Conservation (phyloP, 2,113 vertebrate species). For the Trachemys scripta region DNA sequence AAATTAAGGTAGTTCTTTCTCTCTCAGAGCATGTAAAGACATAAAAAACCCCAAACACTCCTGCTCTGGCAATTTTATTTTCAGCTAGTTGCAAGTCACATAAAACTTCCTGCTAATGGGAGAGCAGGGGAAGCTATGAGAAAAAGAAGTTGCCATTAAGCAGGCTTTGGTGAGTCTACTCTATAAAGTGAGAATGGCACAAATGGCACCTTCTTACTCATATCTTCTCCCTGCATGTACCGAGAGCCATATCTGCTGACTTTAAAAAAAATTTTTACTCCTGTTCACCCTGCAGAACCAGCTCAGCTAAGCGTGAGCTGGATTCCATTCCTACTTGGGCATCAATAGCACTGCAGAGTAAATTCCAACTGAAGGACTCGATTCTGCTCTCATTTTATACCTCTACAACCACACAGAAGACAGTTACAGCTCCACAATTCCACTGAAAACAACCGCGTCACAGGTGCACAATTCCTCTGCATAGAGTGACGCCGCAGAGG, state of each 20-base stretch:
- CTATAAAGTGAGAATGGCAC: not conserved
- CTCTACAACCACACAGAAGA: not conserved
- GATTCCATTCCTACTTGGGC: not conserved
- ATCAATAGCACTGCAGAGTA: accelerated
- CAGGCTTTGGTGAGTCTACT: not conserved
- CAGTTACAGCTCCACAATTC: not conserved
- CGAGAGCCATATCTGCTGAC: not conserved
- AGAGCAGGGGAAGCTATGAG: accelerated
- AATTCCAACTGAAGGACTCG: not conserved
- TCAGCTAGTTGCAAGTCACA: not conserved
- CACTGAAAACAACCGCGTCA: accelerated
- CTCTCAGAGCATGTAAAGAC: too few species aligned
- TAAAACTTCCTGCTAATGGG: not conserved
- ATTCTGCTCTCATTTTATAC: not conserved
- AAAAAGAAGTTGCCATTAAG: not conserved
- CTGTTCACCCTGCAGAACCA: accelerated
- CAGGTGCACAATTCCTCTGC: not conserved
- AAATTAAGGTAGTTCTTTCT: not conserved
- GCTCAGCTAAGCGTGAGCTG: not conserved
- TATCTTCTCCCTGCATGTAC: not conserved
- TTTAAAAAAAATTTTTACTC: not conserved
- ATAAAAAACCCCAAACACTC: not conserved
- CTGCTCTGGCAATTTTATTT: not conserved
- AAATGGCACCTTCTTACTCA: not conserved
- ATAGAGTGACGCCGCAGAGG: accelerated